These are phyloP conservation scores for Micrasema longulum DNA, from an alignment of 1,140 invertebrate species.

Conservation along the genomic window DNA sequence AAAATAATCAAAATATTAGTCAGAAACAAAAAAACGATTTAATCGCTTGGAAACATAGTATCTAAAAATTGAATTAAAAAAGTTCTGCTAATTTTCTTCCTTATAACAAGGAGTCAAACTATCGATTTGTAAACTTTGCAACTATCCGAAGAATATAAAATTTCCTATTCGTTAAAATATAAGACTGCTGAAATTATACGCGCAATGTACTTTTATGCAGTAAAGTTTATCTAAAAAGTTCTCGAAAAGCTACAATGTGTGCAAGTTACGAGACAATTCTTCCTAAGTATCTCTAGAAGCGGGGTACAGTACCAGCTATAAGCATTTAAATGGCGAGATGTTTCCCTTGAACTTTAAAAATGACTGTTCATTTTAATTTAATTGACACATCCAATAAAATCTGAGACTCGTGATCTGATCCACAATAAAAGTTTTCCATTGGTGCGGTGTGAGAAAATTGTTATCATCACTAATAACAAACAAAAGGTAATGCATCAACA, in stretches of 20 bases:
- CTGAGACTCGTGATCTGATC: neutral
- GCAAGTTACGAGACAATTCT: constrained; percentile 14
- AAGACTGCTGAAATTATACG: too few relatives aligned
- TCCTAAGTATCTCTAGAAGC: neutral
- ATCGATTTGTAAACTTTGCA: too few relatives aligned
- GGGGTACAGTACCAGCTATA: neutral
- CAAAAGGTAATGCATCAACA: neutral
- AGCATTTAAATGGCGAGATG: neutral
- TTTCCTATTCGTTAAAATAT: too few relatives aligned
- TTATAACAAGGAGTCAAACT: too few relatives aligned
- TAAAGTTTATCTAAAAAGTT: neutral
- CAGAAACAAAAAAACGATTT: too few relatives aligned
- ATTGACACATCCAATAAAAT: constrained; percentile 27
- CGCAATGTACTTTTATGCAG: neutral
- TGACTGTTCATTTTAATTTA: constrained; percentile 8
- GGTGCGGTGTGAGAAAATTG: neutral
- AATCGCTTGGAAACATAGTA: too few relatives aligned
- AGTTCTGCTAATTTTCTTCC: too few relatives aligned
- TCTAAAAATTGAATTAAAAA: too few relatives aligned
- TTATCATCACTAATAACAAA: constrained; percentile 5
- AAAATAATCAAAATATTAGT: too few relatives aligned
- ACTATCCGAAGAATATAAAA: too few relatives aligned
- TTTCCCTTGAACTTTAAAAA: constrained; percentile 23
- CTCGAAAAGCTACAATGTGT: neutral
- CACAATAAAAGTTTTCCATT: constrained; percentile 10